A percentile compares a stretch with the other conserved stretches of the same genome.
These are phyloP conservation scores for Caracal caracal DNA, from an alignment of 2,113 vertebrate genomes.

Conservation along the genomic window DNA sequence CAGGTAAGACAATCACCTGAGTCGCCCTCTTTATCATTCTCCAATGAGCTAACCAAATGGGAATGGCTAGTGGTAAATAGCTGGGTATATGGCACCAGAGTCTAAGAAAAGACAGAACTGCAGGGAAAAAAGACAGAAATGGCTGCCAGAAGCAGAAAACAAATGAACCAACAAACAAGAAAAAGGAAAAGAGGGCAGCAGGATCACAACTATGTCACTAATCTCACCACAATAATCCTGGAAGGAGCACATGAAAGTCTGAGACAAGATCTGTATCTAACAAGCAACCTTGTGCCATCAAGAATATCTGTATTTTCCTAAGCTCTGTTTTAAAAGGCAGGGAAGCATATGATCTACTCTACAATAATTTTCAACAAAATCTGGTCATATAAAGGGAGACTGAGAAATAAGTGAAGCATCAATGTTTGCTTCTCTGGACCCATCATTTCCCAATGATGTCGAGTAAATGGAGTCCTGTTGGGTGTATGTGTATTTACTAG, in stretches of 20 bases:
- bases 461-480: neutral
- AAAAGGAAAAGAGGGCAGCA: neutral
- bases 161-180: neutral
- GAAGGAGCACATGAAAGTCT: neutral
- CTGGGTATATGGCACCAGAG: neutral
- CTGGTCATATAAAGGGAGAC: neutral
- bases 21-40: neutral
- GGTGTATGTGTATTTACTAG: neutral
- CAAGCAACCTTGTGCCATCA: neutral
- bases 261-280: neutral
- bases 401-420: neutral
- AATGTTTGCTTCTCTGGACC: neutral
- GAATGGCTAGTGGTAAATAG: neutral
- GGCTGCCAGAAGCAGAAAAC: neutral
- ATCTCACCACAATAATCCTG: neutral
- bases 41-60: neutral
- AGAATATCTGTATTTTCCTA: neutral
- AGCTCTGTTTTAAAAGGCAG: neutral
- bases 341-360: neutral
- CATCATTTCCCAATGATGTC: neutral
- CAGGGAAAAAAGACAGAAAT: neutral
- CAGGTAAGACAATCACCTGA: neutral
- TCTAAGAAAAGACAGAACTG: neutral
- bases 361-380: neutral
- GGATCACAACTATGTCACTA: neutral